Evolutionary conservation across 1,140 invertebrate genomes (phyloP).

Genomic region (Drosophila saltans): DNA sequence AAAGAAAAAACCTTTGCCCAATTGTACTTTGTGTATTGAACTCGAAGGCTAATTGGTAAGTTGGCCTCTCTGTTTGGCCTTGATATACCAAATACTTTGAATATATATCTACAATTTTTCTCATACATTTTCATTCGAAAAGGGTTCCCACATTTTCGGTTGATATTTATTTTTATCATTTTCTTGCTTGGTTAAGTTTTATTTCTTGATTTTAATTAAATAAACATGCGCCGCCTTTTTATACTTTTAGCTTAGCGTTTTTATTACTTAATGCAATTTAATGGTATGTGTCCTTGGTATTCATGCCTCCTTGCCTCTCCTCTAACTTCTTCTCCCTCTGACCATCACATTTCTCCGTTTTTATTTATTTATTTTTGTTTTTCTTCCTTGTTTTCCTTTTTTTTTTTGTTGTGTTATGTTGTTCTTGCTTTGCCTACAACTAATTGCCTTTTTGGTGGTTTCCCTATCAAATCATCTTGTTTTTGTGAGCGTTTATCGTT

Average conservation of each 20-base stretch:
- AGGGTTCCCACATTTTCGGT: conserved; percentile 29
- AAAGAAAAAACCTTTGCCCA: conserved; percentile 11
- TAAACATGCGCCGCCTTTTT: conserved; percentile 64
- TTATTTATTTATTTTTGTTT: not conserved
- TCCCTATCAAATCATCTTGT: conserved; percentile 63
- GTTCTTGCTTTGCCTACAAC: conserved; percentile 12
- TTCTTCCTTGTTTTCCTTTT: not conserved
- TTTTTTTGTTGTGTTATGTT: not conserved
- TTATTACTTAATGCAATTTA: conserved; percentile 66
- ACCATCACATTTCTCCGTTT: too few species aligned
- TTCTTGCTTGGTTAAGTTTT: conserved; percentile 75
- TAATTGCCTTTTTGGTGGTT: conserved; percentile 61
- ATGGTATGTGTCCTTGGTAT: conserved; percentile 30
- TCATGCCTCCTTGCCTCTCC: not conserved
- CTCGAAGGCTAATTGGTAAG: conserved; percentile 11
- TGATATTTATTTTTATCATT: conserved; percentile 61
- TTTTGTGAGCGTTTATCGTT: conserved; percentile 45
- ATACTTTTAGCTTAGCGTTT: conserved; percentile 14
- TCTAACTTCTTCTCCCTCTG: not conserved
- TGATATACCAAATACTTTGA: conserved; percentile 7
- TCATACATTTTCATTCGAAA: not conserved
- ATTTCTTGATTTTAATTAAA: conserved; percentile 71
- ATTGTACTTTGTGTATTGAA: conserved; percentile 23
- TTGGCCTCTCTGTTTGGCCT: conserved; percentile 36
- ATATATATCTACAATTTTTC: not conserved